A percentile compares a stretch with the other conserved stretches of the same genome.
These are phyloP conservation scores for Cotesia typhae DNA, from an alignment of 1,140 invertebrate genomes.

Conservation along the genomic window DNA sequence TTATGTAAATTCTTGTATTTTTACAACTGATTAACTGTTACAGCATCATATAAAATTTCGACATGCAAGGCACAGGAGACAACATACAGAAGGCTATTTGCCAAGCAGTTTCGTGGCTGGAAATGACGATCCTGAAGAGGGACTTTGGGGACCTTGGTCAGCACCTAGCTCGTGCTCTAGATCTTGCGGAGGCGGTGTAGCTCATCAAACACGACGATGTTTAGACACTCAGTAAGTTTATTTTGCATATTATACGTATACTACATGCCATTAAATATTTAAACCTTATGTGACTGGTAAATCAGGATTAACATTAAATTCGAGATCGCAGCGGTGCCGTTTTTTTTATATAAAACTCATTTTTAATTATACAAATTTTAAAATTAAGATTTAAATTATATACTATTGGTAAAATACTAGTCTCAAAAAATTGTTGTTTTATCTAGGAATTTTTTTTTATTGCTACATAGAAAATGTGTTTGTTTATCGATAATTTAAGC, in stretches of 20 bases:
- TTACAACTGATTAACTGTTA: slow-evolving; percentile 39
- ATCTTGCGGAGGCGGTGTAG: slow-evolving; percentile 90
- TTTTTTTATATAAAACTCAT: no score
- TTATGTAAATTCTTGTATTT: neutral
- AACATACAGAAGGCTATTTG: slow-evolving; percentile 76
- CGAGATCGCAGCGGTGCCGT: no score
- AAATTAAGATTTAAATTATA: no score
- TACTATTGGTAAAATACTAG: no score
- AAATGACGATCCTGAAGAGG: slow-evolving; percentile 69
- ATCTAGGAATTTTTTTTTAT: no score
- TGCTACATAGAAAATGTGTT: no score
- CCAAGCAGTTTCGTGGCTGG: slow-evolving; percentile 74
- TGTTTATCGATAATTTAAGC: no score
- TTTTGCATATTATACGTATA: neutral
- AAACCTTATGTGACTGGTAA: no score
- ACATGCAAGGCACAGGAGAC: slow-evolving; percentile 73
- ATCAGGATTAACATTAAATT: no score
- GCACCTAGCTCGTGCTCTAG: slow-evolving; percentile 80
- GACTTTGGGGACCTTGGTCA: slow-evolving; percentile 81
- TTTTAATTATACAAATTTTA: no score
- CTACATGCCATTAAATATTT: no score
- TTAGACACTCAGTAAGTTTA: slow-evolving; percentile 69
- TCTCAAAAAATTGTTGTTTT: no score
- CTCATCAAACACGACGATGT: slow-evolving; percentile 78
- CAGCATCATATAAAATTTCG: slow-evolving; percentile 65